Base-by-base conservation (phyloP, 2,113 vertebrate species). In the Hucho hucho region DNA sequence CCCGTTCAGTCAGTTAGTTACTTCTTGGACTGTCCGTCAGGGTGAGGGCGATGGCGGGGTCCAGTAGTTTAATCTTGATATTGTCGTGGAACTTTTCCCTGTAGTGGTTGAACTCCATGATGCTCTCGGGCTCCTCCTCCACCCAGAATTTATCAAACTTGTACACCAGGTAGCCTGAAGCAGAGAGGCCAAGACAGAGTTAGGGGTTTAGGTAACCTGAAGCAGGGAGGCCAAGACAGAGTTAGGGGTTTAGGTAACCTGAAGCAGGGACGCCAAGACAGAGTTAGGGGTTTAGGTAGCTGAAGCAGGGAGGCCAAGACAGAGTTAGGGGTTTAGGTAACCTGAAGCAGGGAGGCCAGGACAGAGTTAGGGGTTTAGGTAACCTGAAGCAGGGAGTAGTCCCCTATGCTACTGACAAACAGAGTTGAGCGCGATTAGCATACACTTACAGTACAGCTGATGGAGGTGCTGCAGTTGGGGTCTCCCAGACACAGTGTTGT, bases 61-160 rank as follows among this genome's bases (percentile, higher is more conserved):
- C 92, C 89, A 92, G 88, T 0, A 99, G 91, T 6, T 94, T 92
- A 71, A 85, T 86, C 90, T 95, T 96, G 79, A 99, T 90, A 76
- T 93, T 93, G 77, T 93, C 92, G 67, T 98, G 96, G 86, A 99
- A 99, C 88, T 96, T 97, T 84, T 99, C 98, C 93, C 97, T 93
- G 88, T 98, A 98, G 1, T 94, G 92, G 79, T 99, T 99, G 91
- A 99, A 99, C 81, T 96, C 94, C 98, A 99, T 99, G 90, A 99
- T 99, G 90, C 96, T 99, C 85, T 97, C 95, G 18, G 98, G 98
- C 79, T 97, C 92, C 87, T 98, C 96, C 79, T 96, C 91, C 87
- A 98, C 91, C 98, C 97, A 99, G 93, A 99, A 99, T 76, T 94
- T 96, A 91, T 99, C 95, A 86, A 99, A 99, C 82, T 99, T 96